Percentiles rank a stretch among this genome's conserved stretches.
phyloP scores from a whole-genome alignment of 2,888 invertebrate genomes.

The Noctua pronuba region DNA sequence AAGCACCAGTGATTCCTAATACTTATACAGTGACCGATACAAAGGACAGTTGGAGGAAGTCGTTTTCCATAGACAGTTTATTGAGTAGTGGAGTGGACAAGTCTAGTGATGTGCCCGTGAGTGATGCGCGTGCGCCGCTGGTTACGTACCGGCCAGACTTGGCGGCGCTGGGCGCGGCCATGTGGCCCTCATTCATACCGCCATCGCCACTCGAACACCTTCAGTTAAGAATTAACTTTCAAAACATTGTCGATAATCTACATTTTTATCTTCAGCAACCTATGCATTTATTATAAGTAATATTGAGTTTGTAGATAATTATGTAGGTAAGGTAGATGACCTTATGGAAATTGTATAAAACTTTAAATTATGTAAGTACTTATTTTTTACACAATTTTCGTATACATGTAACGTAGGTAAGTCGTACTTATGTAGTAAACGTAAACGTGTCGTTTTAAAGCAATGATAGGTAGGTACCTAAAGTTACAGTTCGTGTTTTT shows the following conservation, averaged over 20 bases:
- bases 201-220: conserved; percentile 69
- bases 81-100: conserved; percentile 92
- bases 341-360: neutral
- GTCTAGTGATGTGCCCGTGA: conserved; percentile 68
- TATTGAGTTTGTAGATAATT: neutral
- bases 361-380: neutral
- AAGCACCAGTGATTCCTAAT: conserved; percentile 64
- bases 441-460: neutral
- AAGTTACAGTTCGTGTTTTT: neutral
- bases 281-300: conserved; percentile 45
- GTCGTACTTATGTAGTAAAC: neutral
- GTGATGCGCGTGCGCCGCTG: conserved; percentile 64
- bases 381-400: neutral
- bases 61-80: conserved; percentile 96
- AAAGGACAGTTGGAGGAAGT: conserved; percentile 90
- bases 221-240: conserved; percentile 71
- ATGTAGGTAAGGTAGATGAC: neutral
- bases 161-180: conserved; percentile 74
- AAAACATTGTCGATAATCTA: conserved; percentile 66
- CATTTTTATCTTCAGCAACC: conserved; percentile 64
- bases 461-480: neutral
- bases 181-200: conserved; percentile 74
- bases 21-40: conserved; percentile 53
- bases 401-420: neutral
- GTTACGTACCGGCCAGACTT: conserved; percentile 71